Evolutionary conservation across 2,797 vertebrate genomes (phyloP).

Genomic region (Amniataba percoides): DNA sequence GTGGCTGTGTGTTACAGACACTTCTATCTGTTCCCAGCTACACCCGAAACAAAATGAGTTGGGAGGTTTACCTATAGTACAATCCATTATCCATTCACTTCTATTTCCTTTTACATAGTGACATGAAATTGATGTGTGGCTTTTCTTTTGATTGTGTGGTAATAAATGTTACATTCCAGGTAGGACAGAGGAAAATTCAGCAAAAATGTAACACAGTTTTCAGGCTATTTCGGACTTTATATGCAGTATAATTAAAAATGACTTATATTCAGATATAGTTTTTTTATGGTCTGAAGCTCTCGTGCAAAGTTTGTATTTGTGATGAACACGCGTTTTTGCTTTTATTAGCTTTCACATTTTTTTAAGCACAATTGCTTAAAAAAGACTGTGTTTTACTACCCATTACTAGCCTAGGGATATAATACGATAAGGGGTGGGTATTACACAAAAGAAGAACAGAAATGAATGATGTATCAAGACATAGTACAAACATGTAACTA

Average conservation of each 20-base stretch:
- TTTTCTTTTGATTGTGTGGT: conserved; percentile 40
- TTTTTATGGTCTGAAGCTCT: conserved; percentile 11
- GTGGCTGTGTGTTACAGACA: conserved; percentile 76
- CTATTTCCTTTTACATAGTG: conserved; percentile 46
- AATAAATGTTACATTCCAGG: conserved; percentile 26
- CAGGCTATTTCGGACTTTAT: conserved; percentile 1
- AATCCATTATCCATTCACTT: conserved; percentile 60
- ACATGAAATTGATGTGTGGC: conserved; percentile 33
- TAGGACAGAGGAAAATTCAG: background rate
- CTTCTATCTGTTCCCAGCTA: conserved; percentile 66
- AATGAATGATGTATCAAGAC: conserved; percentile 61
- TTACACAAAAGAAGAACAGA: conserved; percentile 68
- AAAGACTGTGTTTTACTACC: conserved; percentile 37
- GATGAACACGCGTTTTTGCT: conserved; percentile 24
- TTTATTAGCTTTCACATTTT: conserved; percentile 45
- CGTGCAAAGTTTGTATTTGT: conserved; percentile 23
- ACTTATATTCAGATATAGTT: background rate
- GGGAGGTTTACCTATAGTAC: conserved; percentile 49
- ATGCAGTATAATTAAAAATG: background rate
- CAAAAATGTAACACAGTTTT: background rate
- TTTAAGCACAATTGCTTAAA: conserved; percentile 52
- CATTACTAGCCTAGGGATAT: conserved; percentile 38
- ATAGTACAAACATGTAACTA: conserved; percentile 57
- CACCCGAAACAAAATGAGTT: conserved; percentile 67
- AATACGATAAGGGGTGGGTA: conserved; percentile 52